Evolutionary conservation across 2,113 vertebrate species (phyloP), one percentile per base, ranked within the genome.

Genomic region (Siniperca knerii): DNA sequence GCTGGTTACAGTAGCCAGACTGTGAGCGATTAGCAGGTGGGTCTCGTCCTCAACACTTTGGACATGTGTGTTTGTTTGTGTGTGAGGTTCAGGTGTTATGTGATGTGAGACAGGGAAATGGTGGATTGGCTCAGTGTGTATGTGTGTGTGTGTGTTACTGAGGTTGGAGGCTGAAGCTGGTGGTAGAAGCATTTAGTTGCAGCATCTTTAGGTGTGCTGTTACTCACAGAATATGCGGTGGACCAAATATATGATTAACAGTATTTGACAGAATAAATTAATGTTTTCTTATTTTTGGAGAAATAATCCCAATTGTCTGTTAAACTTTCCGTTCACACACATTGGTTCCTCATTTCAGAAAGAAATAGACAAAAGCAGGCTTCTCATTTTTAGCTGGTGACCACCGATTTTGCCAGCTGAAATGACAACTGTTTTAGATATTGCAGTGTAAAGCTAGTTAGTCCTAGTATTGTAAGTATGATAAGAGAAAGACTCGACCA

Each of bases 11-110:
- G 91, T 90, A 91, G 91, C 87, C 75, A 64, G 75, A 72, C 90
- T 89, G 90, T 83, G 70, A 62, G 83, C 20, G 37, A 83, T 91
- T 88, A 87, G 90, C 93, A 90, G 92, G 91, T 91, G 91, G 83
- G 86, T 77, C 87, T 93, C 83, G 82, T 93, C 91, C 87, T 87
- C 62, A 58, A 83, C 86, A 86, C 89, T 58, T 58, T 80, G 72
- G 88, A 90, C 81, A 29, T 77, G 62, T 61, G 83, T 89, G 90
- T 90, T 89, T 92, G 88, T 92, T 89, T 92, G 90, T 84, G 76
- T 50, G 76, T 60, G 85, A 84, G 65, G 64, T 65, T 76, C 83
- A 90, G 86, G 93, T 89, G 93, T 85, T 67, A 82, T 13, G 25
- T 83, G 92, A 93, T 65, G 79, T 67, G 80, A 70, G 79, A 33